Conservation (phyloP, 2,113 vertebrate species). For the Hirundichthys speculiger region DNA sequence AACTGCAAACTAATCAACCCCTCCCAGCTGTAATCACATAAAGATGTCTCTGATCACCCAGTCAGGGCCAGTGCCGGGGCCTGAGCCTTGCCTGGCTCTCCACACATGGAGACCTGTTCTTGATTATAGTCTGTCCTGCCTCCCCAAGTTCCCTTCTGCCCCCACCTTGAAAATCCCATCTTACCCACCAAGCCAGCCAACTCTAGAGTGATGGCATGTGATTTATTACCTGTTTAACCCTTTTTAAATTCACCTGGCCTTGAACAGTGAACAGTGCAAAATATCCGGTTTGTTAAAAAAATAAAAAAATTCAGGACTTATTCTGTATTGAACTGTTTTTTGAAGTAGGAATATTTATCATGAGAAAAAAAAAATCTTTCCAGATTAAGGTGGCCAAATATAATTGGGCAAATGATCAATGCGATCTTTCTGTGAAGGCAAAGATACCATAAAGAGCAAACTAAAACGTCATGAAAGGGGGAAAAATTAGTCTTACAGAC, state of each 20-base stretch:
- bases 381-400: too few species aligned
- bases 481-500: too few species aligned
- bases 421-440: conserved; percentile 24
- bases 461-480: background rate
- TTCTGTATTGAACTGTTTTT: background rate
- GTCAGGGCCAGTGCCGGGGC: conserved; percentile 38
- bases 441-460: conserved; percentile 2
- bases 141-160: conserved; percentile 19
- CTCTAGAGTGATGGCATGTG: conserved; percentile 10
- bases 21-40: conserved; percentile 41
- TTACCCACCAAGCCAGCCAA: background rate
- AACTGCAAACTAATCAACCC: conserved; percentile 44
- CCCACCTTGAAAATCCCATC: conserved; percentile 7
- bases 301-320: conserved; percentile 2
- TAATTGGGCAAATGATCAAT: too few species aligned
- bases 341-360: background rate
- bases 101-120: conserved; percentile 44
- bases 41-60: conserved; percentile 65
- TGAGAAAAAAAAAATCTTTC: background rate
- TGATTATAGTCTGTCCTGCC: conserved; percentile 52
- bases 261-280: background rate
- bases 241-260: conserved; percentile 42
- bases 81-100: conserved; percentile 35
- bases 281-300: background rate
- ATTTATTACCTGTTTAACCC: conserved; percentile 50